Conservation (phyloP, 1,140 invertebrate species). For the Coelopa frigida region DNA sequence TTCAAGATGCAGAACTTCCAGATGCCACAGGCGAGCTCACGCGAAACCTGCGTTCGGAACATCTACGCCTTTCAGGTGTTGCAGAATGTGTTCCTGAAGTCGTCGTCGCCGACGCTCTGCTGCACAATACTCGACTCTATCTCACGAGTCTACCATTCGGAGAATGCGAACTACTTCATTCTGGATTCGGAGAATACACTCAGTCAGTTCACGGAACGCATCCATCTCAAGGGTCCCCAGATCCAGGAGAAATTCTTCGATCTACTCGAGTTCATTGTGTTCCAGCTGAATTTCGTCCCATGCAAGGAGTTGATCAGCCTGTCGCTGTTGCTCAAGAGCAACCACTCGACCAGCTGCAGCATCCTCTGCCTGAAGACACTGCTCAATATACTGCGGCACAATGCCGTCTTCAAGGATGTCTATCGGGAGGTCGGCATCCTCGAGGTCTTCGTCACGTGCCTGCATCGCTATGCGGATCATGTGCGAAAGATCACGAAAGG, state of each 20-base stretch:
- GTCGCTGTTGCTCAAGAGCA: constrained; percentile 83
- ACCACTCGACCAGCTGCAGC: constrained; percentile 69
- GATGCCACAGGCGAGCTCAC: constrained; percentile 80
- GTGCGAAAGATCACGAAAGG: constrained; percentile 34
- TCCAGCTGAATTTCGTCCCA: constrained; percentile 96
- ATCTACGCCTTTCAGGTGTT: constrained; percentile 93
- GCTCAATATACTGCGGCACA: constrained; percentile 79
- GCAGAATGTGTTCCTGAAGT: constrained; percentile 88
- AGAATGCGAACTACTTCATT: constrained; percentile 98
- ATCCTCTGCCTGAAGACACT: constrained; percentile 85
- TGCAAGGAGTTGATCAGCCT: constrained; percentile 97
- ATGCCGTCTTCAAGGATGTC: constrained; percentile 93
- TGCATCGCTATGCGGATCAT: constrained; percentile 73
- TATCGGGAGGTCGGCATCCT: constrained; percentile 95
- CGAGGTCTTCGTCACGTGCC: constrained; percentile 92
- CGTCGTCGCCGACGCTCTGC: constrained; percentile 74
- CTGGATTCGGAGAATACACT: constrained; percentile 92
- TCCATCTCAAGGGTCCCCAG: constrained; percentile 80
- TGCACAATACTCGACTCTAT: constrained; percentile 92
- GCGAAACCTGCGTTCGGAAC: constrained; percentile 84
- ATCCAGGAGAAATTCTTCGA: constrained; percentile 96
- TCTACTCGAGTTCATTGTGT: constrained; percentile 91
- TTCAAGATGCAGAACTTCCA: constrained; percentile 91
- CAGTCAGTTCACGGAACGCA: constrained; percentile 92
- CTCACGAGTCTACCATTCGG: constrained; percentile 92